A percentile compares a stretch with the other conserved stretches of the same genome.
Evolutionary conservation across 2,888 invertebrate species (phyloP).

Genomic region (Drosophila eohydei): DNA sequence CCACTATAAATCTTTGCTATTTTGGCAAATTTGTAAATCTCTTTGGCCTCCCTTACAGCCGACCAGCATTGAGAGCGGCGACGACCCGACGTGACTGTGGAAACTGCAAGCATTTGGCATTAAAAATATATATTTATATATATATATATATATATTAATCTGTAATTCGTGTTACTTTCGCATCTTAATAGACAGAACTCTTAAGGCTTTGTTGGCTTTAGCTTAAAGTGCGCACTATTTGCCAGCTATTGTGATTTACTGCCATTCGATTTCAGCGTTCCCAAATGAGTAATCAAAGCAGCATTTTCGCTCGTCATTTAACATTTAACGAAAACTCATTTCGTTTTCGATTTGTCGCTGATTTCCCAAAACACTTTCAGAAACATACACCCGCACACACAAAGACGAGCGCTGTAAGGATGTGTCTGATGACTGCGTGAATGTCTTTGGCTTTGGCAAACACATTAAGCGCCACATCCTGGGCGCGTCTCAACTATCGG

Average conservation of each 20-base stretch:
- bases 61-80: constrained; percentile 10
- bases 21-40: constrained; percentile 66
- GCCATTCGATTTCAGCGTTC: constrained; percentile 38
- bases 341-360: constrained; percentile 70
- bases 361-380: constrained; percentile 71
- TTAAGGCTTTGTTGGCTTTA: not conserved
- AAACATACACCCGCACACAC: constrained; percentile 18
- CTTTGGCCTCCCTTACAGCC: constrained; percentile 26
- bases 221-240: constrained; percentile 2
- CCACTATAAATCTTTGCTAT: constrained; percentile 65
- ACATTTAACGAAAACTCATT: constrained; percentile 61
- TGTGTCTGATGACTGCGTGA: constrained; percentile 49
- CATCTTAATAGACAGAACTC: constrained; percentile 2
- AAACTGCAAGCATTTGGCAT: constrained; percentile 41
- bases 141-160: constrained; percentile 54
- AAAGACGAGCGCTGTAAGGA: constrained; percentile 11
- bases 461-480: constrained; percentile 68
- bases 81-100: constrained; percentile 34
- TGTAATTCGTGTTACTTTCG: constrained; percentile 21
- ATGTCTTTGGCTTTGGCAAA: constrained; percentile 56
- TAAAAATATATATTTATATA: constrained; percentile 56
- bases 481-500: constrained; percentile 51
- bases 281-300: constrained; percentile 69
- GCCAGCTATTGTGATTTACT: constrained; percentile 3
- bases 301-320: constrained; percentile 15